Evolutionary conservation across 2,888 invertebrate genomes (phyloP), one percentile per base, ranked within the genome.

Genomic region (Zaprionus lineosus): DNA sequence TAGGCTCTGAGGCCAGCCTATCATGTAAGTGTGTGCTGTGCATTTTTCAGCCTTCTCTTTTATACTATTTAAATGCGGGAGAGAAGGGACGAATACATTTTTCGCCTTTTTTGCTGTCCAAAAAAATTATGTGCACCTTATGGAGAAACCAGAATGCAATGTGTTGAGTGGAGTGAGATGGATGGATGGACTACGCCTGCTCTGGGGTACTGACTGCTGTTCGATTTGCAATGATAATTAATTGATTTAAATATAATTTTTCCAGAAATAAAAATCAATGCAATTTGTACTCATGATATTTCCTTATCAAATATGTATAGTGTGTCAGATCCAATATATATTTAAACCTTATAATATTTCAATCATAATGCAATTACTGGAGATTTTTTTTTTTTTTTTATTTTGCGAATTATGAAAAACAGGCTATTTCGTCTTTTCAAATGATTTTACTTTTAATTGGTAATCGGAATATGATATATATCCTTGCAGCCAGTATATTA

Each of bases 21-120:
- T 82, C 82, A 70, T 82, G 84, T 86, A 84, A 84, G 82, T 84
- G 84, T 77, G 73, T 50, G 60, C 57, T 65, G n/a, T n/a, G 51
- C 60, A 60, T 60, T 64, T 58, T 60, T 61, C 67, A 71, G 62
- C 58, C 71, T 62, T 61, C 44, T 48, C 66, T 65, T 74, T 63
- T 36, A 18, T 24, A 41, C 67, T 59, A 50, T 50, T 48, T 47
- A 31, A 34, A 34, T 41, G 33, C 31, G 39, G 15, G 24, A 28
- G 16, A 34, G 52, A 50, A 68, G 57, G 58, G 64, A 62, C 58
- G 74, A 71, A 43, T 46, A 51, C 40, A 57, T 53, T 68, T 71
- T 73, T 63, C 14, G 33, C 40, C 33, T 52, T 50, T 37, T 58
- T 48, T 43, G 43, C 52, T 68, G 62, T 43, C 60, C 73, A 55